These are phyloP conservation scores for Tokudaia tokunoshimensis DNA, from an alignment of 2,797 vertebrate species.

Conservation along the genomic window DNA sequence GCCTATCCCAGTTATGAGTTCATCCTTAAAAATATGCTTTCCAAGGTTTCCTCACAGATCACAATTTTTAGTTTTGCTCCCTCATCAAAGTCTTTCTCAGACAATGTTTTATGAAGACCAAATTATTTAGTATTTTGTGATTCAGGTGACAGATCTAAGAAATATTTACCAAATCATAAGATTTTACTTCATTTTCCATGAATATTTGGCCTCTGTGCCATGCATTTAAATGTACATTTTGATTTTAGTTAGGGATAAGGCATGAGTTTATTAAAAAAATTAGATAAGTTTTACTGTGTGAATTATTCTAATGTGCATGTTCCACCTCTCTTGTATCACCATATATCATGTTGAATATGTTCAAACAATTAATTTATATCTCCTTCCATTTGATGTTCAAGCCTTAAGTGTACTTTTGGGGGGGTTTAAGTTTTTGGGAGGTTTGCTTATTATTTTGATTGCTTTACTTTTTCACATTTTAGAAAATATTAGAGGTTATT, in stretches of 20 bases:
- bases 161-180: not conserved
- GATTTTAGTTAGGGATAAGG: not conserved
- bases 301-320: no score
- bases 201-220: not conserved
- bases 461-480: not conserved
- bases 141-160: not conserved
- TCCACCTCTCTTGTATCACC: no score
- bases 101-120: not conserved
- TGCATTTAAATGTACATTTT: not conserved
- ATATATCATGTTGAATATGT: not conserved
- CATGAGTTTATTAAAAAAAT: not conserved
- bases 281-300: not conserved
- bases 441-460: not conserved
- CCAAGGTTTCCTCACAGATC: not conserved
- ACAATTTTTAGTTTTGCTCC: not conserved
- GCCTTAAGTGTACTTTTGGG: not conserved
- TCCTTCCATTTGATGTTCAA: not conserved
- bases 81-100: not conserved
- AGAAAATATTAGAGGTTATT: not conserved
- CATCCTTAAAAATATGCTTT: not conserved
- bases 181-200: not conserved
- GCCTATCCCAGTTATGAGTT: not conserved
- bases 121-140: slow-evolving; percentile 7
- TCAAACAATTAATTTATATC: not conserved
- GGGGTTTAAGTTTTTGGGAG: not conserved